These are phyloP conservation scores for Bombus consobrinus DNA, from an alignment of 1,140 invertebrate genomes.

Conservation along the genomic window DNA sequence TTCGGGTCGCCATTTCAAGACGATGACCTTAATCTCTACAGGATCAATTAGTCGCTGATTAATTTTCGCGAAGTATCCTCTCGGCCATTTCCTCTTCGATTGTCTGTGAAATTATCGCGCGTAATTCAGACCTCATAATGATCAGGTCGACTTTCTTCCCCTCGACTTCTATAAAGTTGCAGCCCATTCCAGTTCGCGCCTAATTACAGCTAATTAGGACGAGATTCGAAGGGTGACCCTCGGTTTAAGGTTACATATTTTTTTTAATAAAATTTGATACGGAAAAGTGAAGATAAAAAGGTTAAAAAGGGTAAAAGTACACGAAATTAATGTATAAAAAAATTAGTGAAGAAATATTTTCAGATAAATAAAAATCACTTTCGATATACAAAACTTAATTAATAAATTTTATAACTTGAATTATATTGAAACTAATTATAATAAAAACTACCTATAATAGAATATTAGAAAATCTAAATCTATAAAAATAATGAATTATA, in stretches of 20 bases:
- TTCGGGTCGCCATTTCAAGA: constrained; percentile 28
- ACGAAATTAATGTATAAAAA: background rate
- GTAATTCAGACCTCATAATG: constrained; percentile 67
- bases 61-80: constrained; percentile 68
- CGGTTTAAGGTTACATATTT: constrained; percentile 21
- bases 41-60: constrained; percentile 72
- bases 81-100: constrained; percentile 66
- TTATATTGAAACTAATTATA: background rate
- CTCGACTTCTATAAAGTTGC: constrained; percentile 61
- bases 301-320: too few species aligned
- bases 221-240: constrained; percentile 43
- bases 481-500: background rate
- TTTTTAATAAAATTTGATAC: background rate
- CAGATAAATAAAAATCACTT: background rate
- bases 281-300: background rate
- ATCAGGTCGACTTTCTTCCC: constrained; percentile 62
- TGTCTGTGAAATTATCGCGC: constrained; percentile 74
- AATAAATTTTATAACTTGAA: background rate
- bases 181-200: constrained; percentile 54
- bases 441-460: background rate
- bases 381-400: background rate
- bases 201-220: constrained; percentile 69
- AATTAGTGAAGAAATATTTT: background rate
- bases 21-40: constrained; percentile 65
- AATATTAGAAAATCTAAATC: background rate